Base-by-base conservation (phyloP, 2,113 vertebrate species). In the Mirounga angustirostris region DNA sequence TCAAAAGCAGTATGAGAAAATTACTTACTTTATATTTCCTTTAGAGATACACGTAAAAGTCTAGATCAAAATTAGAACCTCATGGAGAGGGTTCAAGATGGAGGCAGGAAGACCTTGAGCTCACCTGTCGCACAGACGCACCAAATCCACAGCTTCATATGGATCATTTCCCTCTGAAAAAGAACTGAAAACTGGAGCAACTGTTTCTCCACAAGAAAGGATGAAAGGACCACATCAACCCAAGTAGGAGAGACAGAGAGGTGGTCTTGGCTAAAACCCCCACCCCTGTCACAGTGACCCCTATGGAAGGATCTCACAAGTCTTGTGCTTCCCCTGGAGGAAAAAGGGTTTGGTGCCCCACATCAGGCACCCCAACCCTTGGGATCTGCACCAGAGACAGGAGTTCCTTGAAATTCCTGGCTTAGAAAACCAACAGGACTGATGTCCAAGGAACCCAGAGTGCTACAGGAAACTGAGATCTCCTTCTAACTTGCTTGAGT, bases 1-100 rank as follows among this genome's bases (percentile, higher is more conserved):
- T 80, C 43, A 81, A 94, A 93, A 98, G 19, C 4, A 69, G 9
- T 18, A 8, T 40, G 90, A 89, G 24, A 76, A 79, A 95, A 92
- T 82, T 36, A 26, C 46, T 87, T 46, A 40, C 3, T 14, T 90
- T 97, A 1, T 61, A 58, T 96, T 93, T 95, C 4, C 22, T 69
- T 96, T 89, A 58, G 36, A 98, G 95, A 86, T 85, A n/a, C 8
- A 76, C 16, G 28, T 97, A 40, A 59, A 89, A 89, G 33, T 89
- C 16, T 81, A 89, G 30, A 65, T 86, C 83, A 94, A 92, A 87
- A 79, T 40, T 78, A 78, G 78, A 50, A 63, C 7, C 24, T 69
- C 50, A 61, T 54, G 16, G 4, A 79, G 28, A 33, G 50, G 30
- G 9, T 21, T 54, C 76, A 79, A 11, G 30, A 54, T 1, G 30